These are phyloP conservation scores for Amphiduros pacificus DNA, from an alignment of 2,888 invertebrate species.

Conservation along the genomic window DNA sequence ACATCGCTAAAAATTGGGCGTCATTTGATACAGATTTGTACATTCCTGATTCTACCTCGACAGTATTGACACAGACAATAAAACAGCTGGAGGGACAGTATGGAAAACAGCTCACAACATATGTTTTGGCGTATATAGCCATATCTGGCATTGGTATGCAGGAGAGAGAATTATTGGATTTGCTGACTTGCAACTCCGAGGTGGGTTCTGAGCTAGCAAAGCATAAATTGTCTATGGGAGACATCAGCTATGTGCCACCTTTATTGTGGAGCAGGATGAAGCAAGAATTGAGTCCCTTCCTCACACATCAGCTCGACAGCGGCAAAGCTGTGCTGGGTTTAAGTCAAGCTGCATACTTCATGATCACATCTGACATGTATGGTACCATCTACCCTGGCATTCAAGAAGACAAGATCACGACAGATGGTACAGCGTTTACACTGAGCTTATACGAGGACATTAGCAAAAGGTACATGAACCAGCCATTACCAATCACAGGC, in stretches of 20 bases:
- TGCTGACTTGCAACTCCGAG: conserved; percentile 21
- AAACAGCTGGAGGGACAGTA: conserved; percentile 14
- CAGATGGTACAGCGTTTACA: conserved; percentile 22
- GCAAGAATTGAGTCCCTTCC: conserved; percentile 13
- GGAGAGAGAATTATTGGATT: conserved; percentile 22
- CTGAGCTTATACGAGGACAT: conserved; percentile 24
- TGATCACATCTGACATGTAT: conserved; percentile 9
- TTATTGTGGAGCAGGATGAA: conserved; percentile 15
- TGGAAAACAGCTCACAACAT: conserved; percentile 16
- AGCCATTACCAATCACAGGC: background rate
- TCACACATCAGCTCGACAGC: conserved; percentile 9
- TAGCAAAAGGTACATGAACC: conserved; percentile 18
- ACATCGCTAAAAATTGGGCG: conserved; percentile 2
- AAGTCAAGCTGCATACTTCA: conserved; percentile 11
- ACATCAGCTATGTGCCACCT: conserved; percentile 15
- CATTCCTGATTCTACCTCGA: background rate
- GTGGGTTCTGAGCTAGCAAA: conserved; percentile 16
- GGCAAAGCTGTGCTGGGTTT: conserved; percentile 23
- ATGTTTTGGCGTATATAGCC: conserved; percentile 17
- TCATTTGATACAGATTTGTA: background rate
- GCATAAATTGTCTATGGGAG: background rate
- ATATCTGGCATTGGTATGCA: conserved; percentile 20
- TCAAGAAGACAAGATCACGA: conserved; percentile 19
- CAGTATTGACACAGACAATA: background rate
- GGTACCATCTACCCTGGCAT: conserved; percentile 24